These are phyloP conservation scores for Acromyrmex charruanus DNA, from an alignment of 1,140 invertebrate genomes.

Conservation along the genomic window DNA sequence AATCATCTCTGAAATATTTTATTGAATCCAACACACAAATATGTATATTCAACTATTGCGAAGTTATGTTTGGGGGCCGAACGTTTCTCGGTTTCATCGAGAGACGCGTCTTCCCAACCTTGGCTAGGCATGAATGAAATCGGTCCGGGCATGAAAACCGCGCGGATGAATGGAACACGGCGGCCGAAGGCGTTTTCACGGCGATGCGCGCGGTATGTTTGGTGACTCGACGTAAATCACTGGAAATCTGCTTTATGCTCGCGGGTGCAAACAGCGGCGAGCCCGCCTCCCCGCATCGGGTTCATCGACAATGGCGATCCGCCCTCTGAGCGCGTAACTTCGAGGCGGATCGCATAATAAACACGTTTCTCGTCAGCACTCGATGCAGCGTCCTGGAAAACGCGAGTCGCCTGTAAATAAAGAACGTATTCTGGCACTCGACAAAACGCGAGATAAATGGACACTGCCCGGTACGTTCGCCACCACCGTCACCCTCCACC, in stretches of 20 bases:
- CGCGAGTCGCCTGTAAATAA: conserved; percentile 75
- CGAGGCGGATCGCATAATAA: conserved; percentile 74
- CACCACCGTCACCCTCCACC: not conserved
- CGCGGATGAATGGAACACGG: conserved; percentile 71
- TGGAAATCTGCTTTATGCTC: conserved; percentile 74
- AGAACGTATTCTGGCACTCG: conserved; percentile 73
- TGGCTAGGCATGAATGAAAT: conserved; percentile 65
- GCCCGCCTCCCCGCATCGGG: conserved; percentile 61
- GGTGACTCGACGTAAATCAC: conserved; percentile 79
- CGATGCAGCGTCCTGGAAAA: conserved; percentile 73
- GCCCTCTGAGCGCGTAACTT: conserved; percentile 61
- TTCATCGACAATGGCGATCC: conserved; percentile 70
- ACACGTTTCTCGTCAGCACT: conserved; percentile 66
- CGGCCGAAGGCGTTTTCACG: conserved; percentile 74
- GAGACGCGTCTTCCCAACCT: conserved; percentile 55
- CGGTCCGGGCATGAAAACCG: conserved; percentile 65
- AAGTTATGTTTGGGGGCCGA: not conserved
- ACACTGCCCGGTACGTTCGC: conserved; percentile 38
- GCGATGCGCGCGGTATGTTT: conserved; percentile 62
- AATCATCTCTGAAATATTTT: conserved; percentile 15
- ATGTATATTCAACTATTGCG: conserved; percentile 16
- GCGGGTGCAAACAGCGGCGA: conserved; percentile 70
- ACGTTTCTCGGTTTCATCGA: conserved; percentile 48
- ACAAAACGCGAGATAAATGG: conserved; percentile 76
- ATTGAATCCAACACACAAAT: not conserved